Percentiles rank a stretch among this genome's conserved stretches.
Conservation (phyloP, 2,113 vertebrate species). For the Promerops cafer region DNA sequence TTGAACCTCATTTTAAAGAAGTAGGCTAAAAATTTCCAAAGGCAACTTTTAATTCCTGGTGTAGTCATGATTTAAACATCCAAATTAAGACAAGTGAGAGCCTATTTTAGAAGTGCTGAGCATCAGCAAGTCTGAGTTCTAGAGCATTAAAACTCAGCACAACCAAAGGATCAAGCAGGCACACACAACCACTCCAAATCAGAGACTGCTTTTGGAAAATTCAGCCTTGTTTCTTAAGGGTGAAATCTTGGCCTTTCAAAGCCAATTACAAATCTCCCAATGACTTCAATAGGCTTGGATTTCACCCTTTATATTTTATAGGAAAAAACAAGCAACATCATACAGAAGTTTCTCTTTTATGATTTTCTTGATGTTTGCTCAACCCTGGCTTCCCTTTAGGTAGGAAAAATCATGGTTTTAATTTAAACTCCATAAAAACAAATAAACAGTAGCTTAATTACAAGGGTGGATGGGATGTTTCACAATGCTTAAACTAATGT, state of each 20-base stretch:
- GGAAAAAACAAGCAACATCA: conserved; percentile 60
- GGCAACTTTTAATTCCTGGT: neutral
- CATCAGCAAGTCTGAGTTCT: conserved; percentile 34
- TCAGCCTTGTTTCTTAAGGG: conserved; percentile 41
- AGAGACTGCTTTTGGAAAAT: conserved; percentile 18
- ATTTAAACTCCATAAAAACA: conserved; percentile 64
- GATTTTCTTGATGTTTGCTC: conserved; percentile 59
- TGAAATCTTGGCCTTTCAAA: conserved; percentile 51
- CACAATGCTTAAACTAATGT: conserved; percentile 49
- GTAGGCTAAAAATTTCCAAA: conserved; percentile 26
- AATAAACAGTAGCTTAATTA: conserved; percentile 66
- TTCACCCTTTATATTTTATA: conserved; percentile 60
- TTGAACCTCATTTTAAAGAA: conserved; percentile 16
- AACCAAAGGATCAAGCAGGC: neutral
- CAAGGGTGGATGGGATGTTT: conserved; percentile 48
- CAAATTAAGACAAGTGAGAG: conserved; percentile 41
- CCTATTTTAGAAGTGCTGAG: conserved; percentile 31
- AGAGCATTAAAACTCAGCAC: conserved; percentile 4
- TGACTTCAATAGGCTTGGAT: conserved; percentile 60
- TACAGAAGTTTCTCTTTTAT: conserved; percentile 61
- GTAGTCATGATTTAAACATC: conserved; percentile 23
- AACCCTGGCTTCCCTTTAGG: conserved; percentile 53
- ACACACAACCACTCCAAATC: conserved; percentile 17
- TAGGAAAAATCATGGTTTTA: conserved; percentile 57
- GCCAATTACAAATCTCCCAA: conserved; percentile 51